phyloP scores from a whole-genome alignment of 2,113 vertebrate species.

The Dromas ardeola region DNA sequence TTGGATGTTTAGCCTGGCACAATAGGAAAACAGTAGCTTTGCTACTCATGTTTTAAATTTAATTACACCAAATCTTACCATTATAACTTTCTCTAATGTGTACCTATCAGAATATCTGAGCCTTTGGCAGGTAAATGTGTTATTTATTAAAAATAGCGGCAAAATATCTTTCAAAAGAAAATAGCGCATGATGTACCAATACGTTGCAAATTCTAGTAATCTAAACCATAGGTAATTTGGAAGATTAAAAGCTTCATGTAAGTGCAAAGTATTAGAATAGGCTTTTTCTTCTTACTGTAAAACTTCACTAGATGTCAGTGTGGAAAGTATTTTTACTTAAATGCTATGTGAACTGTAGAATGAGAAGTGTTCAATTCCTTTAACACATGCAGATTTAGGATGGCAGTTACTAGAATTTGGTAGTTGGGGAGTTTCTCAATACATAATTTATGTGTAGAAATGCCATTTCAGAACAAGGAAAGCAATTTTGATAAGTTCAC shows the following conservation, averaged over 20 bases:
- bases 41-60: not conserved
- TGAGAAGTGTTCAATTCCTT: not conserved
- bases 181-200: not conserved
- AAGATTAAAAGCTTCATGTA: not conserved
- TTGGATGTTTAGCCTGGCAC: not conserved
- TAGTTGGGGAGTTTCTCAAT: not conserved
- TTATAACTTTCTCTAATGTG: not conserved
- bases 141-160: not conserved
- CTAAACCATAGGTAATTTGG: not conserved
- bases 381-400: not conserved
- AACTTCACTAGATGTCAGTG: slow-evolving; percentile 70
- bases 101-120: not conserved
- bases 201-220: not conserved
- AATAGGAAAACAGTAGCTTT: not conserved
- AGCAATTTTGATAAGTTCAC: not conserved
- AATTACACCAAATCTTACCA: not conserved
- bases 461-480: not conserved
- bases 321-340: slow-evolving; percentile 24
- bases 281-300: not conserved
- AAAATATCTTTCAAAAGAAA: not conserved
- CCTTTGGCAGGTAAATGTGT: not conserved
- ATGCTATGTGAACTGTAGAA: not conserved
- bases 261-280: not conserved
- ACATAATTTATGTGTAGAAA: not conserved
- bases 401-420: not conserved